Conservation (phyloP, 2,797 vertebrate species). For the Microcaecilia unicolor region DNA sequence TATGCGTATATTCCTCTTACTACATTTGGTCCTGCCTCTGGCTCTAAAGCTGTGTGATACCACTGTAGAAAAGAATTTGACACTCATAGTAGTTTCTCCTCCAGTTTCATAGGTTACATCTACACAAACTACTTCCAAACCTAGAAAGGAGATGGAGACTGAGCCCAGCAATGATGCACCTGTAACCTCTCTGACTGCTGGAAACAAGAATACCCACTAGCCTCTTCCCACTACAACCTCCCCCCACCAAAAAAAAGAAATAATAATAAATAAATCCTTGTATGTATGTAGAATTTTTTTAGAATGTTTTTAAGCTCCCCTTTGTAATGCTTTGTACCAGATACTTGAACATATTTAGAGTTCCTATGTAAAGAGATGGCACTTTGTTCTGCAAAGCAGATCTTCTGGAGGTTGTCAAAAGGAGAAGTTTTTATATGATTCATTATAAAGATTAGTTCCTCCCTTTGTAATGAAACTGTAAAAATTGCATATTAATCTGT, state of each 20-base stretch:
- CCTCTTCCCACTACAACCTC: too few species aligned
- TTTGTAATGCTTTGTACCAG: constrained; percentile 23
- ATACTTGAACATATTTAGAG: constrained; percentile 48
- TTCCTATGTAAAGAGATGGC: constrained; percentile 59
- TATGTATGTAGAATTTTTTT: constrained; percentile 37
- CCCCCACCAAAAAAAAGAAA: too few species aligned
- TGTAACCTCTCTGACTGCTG: constrained; percentile 13
- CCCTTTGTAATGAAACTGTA: not conserved
- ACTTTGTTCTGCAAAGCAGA: constrained; percentile 55
- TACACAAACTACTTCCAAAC: not conserved
- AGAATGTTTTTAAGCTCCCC: constrained; percentile 6
- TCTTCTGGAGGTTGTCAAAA: constrained; percentile 32
- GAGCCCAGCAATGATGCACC: constrained; percentile 4
- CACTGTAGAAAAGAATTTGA: too few species aligned
- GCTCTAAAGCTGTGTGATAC: too few species aligned
- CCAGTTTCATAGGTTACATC: constrained; percentile 14
- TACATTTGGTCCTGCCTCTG: too few species aligned
- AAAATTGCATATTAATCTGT: constrained; percentile 39
- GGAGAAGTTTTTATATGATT: too few species aligned
- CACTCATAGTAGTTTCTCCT: too few species aligned
- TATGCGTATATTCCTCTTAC: too few species aligned
- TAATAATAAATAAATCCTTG: too few species aligned
- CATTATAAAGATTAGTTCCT: too few species aligned
- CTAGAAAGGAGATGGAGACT: not conserved
- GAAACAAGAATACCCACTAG: constrained; percentile 23